phyloP scores from a whole-genome alignment of 2,113 vertebrate genomes.

The Marmota flaviventris region DNA sequence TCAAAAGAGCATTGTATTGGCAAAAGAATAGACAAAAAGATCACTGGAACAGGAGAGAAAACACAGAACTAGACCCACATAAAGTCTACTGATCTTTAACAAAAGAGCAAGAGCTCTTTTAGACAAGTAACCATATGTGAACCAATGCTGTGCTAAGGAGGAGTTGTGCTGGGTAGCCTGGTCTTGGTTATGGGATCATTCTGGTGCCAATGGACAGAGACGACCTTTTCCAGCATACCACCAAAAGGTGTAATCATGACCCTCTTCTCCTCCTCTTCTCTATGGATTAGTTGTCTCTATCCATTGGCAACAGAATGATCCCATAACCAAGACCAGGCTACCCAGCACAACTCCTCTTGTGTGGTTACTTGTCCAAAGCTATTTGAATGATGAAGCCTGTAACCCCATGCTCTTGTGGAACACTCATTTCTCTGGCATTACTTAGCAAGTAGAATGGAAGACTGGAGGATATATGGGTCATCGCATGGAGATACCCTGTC shows the following conservation, averaged over 20 bases:
- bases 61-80: background rate
- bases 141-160: background rate
- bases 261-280: background rate
- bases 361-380: background rate
- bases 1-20: background rate
- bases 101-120: background rate
- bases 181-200: background rate
- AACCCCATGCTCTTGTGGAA: background rate
- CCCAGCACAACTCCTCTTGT: background rate
- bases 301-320: background rate
- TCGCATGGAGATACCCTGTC: background rate
- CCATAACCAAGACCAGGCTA: background rate
- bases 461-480: background rate
- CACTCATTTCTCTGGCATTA: background rate
- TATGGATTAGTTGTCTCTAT: background rate
- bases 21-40: background rate
- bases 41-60: background rate
- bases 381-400: background rate
- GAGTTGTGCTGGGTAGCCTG: no score
- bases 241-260: background rate
- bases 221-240: background rate
- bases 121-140: background rate
- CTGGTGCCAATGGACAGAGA: no score
- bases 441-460: background rate
- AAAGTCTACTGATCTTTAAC: background rate